phyloP scores from a whole-genome alignment of 2,888 invertebrate species.

The Folsomia manolachei region DNA sequence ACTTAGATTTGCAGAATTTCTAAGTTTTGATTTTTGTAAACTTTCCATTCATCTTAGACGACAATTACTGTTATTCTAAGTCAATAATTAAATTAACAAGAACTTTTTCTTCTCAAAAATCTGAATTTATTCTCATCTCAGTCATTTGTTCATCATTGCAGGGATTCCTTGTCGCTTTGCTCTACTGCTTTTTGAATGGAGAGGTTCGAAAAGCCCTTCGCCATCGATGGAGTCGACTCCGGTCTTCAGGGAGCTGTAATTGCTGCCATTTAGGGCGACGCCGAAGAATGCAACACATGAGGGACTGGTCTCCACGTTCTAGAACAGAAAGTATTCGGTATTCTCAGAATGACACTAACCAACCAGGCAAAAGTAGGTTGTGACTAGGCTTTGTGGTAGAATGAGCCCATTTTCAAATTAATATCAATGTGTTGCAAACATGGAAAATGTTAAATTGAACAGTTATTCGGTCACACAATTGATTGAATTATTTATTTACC shows the following conservation, averaged over 20 bases:
- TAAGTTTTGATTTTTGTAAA: too few relatives aligned
- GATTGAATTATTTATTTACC: too few relatives aligned
- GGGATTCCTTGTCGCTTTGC: constrained; percentile 85
- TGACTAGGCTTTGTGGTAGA: neutral
- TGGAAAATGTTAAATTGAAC: neutral
- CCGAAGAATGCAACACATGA: constrained; percentile 34
- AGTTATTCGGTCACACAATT: constrained; percentile 4
- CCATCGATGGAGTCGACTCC: constrained; percentile 78
- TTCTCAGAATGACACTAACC: constrained; percentile 14
- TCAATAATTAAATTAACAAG: constrained; percentile 10
- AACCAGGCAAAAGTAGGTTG: too few relatives aligned
- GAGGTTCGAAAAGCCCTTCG: constrained; percentile 82
- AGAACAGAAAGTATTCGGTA: constrained; percentile 55
- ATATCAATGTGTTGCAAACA: neutral
- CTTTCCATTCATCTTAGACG: too few relatives aligned
- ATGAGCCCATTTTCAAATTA: too few relatives aligned
- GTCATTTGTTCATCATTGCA: constrained; percentile 56
- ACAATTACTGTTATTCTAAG: neutral
- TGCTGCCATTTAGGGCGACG: constrained; percentile 39
- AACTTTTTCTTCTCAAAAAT: too few relatives aligned
- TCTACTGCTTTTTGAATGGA: constrained; percentile 90
- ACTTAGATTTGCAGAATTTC: too few relatives aligned
- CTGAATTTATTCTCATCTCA: neutral
- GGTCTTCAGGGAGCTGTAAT: constrained; percentile 55
- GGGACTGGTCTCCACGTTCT: constrained; percentile 62